These are phyloP conservation scores for Drosophila willistoni DNA, from an alignment of 1,140 invertebrate species.

Conservation along the genomic window DNA sequence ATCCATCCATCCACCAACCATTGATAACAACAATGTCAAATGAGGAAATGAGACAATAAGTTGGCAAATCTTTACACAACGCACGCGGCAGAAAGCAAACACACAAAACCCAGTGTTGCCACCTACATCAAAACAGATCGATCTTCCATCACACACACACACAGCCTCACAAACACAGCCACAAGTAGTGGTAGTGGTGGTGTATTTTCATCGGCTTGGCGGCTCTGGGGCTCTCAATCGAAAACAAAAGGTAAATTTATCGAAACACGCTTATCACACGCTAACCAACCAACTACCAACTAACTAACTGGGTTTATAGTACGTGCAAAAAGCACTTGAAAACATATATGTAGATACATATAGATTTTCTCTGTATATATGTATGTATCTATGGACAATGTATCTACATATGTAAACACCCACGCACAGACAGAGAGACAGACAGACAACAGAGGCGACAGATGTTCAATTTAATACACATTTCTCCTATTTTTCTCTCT, in stretches of 20 bases:
- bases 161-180: background rate
- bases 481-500: background rate
- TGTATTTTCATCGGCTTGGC: background rate
- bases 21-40: slow-evolving; percentile 74
- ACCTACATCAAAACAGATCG: slow-evolving; percentile 19
- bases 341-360: background rate
- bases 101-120: slow-evolving; percentile 15
- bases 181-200: background rate
- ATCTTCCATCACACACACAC: slow-evolving; percentile 10
- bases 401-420: slow-evolving; percentile 14
- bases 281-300: background rate
- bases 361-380: no score
- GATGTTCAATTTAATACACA: slow-evolving; percentile 19
- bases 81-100: slow-evolving; percentile 1
- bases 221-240: background rate
- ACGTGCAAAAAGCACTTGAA: slow-evolving; percentile 20
- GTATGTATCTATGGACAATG: background rate
- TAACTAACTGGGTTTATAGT: slow-evolving; percentile 1
- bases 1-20: slow-evolving; percentile 17
- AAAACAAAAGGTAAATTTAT: background rate
- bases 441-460: slow-evolving; percentile 7
- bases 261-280: slow-evolving; percentile 1
- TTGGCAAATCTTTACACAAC: slow-evolving; percentile 37
- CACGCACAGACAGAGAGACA: background rate
- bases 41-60: slow-evolving; percentile 47